Percentiles rank a stretch among this genome's conserved stretches.
Evolutionary conservation across 2,888 invertebrate species (phyloP).

Genomic region (Troides oblongomaculatus): DNA sequence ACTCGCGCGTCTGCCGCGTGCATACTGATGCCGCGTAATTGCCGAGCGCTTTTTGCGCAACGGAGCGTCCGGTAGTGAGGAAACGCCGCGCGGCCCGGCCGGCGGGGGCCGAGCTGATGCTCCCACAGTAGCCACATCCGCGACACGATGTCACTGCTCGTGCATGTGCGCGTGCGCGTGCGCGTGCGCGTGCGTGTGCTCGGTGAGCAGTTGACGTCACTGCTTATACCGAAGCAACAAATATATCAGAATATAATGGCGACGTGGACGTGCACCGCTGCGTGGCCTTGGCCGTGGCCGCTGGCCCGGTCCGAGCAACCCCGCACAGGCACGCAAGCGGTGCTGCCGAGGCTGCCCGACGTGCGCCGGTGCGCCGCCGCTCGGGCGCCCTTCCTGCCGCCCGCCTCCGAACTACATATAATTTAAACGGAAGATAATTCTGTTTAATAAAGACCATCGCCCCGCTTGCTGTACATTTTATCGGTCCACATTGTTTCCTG

Average conservation of each 20-base stretch:
- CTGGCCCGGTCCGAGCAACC: background rate
- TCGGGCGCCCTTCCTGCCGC: background rate
- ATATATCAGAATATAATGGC: conserved; percentile 30
- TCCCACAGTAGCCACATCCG: too few relatives aligned
- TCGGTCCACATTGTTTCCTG: too few relatives aligned
- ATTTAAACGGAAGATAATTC: too few relatives aligned
- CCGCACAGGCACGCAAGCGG: background rate
- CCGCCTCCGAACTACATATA: too few relatives aligned
- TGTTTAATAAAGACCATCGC: too few relatives aligned
- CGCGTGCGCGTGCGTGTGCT: too few relatives aligned
- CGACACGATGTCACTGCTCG: too few relatives aligned
- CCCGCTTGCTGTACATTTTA: too few relatives aligned
- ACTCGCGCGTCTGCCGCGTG: conserved; percentile 55
- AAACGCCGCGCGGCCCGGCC: conserved; percentile 48
- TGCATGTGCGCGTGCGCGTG: too few relatives aligned
- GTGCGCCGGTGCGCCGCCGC: background rate
- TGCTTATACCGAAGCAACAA: conserved; percentile 33
- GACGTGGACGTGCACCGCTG: background rate
- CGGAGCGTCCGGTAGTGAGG: conserved; percentile 67
- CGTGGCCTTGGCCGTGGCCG: background rate
- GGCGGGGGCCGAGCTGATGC: too few relatives aligned
- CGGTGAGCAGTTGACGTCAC: too few relatives aligned
- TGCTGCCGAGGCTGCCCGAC: background rate
- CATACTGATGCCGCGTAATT: conserved; percentile 73
- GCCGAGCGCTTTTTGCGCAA: conserved; percentile 58